Evolutionary conservation across 2,797 vertebrate genomes (phyloP).

Genomic region (Acropternis orthonyx): DNA sequence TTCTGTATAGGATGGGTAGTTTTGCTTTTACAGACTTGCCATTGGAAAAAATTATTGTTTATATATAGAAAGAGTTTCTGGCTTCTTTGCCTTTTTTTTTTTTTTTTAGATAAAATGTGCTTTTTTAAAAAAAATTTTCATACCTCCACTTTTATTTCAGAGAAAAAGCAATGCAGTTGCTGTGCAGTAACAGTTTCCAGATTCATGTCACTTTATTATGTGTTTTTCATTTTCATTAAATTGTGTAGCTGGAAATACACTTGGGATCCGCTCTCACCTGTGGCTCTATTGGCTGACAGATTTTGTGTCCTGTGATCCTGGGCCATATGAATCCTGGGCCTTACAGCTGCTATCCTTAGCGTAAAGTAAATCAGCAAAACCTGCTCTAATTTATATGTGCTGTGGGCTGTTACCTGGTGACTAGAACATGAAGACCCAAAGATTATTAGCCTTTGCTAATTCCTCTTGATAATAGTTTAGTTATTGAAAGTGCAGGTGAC

Average conservation of each 20-base stretch:
- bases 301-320: neutral
- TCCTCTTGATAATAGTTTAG: neutral
- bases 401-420: neutral
- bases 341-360: neutral
- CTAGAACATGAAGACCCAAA: neutral
- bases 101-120: neutral
- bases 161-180: neutral
- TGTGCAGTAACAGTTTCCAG: neutral
- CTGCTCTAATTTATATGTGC: neutral
- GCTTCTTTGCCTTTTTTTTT: neutral
- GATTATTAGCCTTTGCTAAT: neutral
- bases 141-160: neutral
- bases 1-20: slow-evolving; percentile 45
- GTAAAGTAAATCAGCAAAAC: neutral
- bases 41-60: slow-evolving; percentile 22
- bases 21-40: slow-evolving; percentile 37
- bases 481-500: neutral
- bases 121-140: neutral
- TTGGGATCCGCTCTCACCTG: neutral
- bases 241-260: neutral
- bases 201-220: neutral
- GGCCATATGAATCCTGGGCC: neutral
- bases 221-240: neutral
- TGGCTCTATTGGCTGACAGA: neutral
- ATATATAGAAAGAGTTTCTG: slow-evolving; percentile 28